Evolutionary conservation across 2,113 vertebrate genomes (phyloP).

Genomic region (Protobothrops flavoviridis): DNA sequence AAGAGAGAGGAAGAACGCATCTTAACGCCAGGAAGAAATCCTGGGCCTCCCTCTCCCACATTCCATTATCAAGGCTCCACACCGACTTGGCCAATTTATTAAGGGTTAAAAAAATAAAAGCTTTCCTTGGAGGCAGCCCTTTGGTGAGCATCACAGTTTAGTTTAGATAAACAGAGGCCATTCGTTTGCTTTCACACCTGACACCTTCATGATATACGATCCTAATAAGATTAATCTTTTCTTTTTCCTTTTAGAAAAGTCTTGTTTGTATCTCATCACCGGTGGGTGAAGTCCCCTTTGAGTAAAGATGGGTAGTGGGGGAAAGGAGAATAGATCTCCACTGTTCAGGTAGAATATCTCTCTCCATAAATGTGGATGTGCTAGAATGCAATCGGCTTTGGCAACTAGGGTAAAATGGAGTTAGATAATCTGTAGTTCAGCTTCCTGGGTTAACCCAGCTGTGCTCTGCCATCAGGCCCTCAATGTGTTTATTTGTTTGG

Average conservation of each 20-base stretch:
- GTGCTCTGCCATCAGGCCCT: background rate
- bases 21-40: conserved; percentile 72
- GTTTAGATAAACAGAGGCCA: conserved; percentile 95
- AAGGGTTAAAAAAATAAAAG: conserved; percentile 69
- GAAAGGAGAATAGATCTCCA: conserved; percentile 55
- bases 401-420: background rate
- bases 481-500: background rate
- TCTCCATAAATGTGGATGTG: background rate
- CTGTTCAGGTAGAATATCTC: conserved; percentile 21
- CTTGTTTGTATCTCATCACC: conserved; percentile 59
- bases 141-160: conserved; percentile 87
- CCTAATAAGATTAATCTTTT: conserved; percentile 92
- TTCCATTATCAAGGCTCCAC: conserved; percentile 87
- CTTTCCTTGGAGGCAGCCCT: conserved; percentile 78
- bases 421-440: background rate
- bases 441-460: background rate
- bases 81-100: conserved; percentile 95
- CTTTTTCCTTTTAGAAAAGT: conserved; percentile 62
- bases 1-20: conserved; percentile 54
- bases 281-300: conserved; percentile 64
- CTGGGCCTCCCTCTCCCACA: conserved; percentile 74
- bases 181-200: conserved; percentile 96
- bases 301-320: conserved; percentile 61
- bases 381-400: background rate
- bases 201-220: conserved; percentile 93